A percentile compares a stretch with the other conserved stretches of the same genome.
These are phyloP conservation scores for Dolomedes plantarius DNA, from an alignment of 2,888 invertebrate species.

Conservation along the genomic window DNA sequence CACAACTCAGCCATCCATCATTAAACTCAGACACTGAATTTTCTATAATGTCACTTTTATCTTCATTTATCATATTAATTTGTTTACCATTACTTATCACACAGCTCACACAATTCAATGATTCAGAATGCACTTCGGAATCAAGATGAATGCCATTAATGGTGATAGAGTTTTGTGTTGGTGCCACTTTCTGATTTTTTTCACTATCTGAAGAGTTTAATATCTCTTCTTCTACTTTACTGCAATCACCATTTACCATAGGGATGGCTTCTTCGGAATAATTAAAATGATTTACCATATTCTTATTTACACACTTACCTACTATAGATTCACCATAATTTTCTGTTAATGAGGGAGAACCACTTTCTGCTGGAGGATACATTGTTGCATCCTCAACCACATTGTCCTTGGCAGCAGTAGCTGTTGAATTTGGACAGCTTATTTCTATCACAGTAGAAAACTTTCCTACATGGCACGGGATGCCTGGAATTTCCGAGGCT, in stretches of 20 bases:
- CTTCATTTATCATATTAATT: neutral
- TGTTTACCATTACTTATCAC: neutral
- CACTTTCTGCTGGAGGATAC: neutral
- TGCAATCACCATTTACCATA: conserved; percentile 30
- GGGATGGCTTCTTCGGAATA: neutral
- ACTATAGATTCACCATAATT: neutral
- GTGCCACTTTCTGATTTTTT: neutral
- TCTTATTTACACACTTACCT: neutral
- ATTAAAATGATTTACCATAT: too few relatives aligned
- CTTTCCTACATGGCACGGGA: conserved; percentile 58
- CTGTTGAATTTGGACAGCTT: conserved; percentile 21
- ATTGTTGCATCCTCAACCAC: neutral
- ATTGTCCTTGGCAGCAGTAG: conserved; percentile 12
- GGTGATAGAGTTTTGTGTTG: conserved; percentile 13
- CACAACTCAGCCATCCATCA: too few relatives aligned
- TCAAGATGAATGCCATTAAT: conserved; percentile 31
- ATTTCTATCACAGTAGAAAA: conserved; percentile 61
- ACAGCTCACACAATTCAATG: conserved; percentile 30
- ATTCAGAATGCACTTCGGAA: neutral
- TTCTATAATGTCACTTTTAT: neutral
- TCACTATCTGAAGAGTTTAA: neutral
- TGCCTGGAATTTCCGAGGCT: conserved; percentile 49
- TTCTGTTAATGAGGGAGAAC: too few relatives aligned
- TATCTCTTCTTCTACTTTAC: neutral
- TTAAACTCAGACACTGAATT: too few relatives aligned